These are phyloP conservation scores for Myotis pilosus DNA, from an alignment of 2,797 vertebrate species.

Conservation along the genomic window DNA sequence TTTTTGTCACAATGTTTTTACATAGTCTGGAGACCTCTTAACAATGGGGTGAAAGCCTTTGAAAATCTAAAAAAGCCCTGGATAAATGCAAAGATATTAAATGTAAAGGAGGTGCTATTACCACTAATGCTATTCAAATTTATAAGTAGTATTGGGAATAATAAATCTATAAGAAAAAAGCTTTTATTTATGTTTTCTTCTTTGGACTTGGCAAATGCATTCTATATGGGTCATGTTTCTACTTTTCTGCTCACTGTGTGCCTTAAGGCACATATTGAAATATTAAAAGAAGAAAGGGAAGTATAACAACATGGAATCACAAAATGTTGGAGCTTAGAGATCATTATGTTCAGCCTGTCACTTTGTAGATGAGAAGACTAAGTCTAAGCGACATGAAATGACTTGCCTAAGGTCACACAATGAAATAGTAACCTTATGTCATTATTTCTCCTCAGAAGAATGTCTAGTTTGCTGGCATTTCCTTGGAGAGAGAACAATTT, in stretches of 20 bases:
- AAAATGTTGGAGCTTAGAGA: slow-evolving; percentile 17
- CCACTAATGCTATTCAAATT: background rate
- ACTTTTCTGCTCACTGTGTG: slow-evolving; percentile 22
- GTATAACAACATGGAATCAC: background rate
- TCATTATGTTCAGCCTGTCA: background rate
- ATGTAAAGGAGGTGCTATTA: background rate
- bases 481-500: slow-evolving; percentile 39
- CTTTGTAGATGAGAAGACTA: background rate
- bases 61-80: slow-evolving; percentile 35
- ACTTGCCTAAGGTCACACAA: slow-evolving; percentile 43
- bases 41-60: slow-evolving; percentile 39
- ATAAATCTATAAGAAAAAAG: background rate
- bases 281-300: slow-evolving; percentile 25
- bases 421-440: background rate
- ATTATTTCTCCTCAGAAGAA: slow-evolving; percentile 23
- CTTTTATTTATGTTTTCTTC: slow-evolving; percentile 54
- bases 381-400: background rate
- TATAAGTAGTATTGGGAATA: background rate
- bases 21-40: background rate
- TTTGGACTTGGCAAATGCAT: slow-evolving; percentile 35
- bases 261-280: slow-evolving; percentile 19
- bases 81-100: slow-evolving; percentile 27
- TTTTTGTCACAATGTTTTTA: slow-evolving; percentile 49
- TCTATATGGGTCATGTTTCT: slow-evolving; percentile 16
- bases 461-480: slow-evolving; percentile 25